Evolutionary conservation across 1,140 invertebrate species (phyloP).

Genomic region (Conus ventricosus): DNA sequence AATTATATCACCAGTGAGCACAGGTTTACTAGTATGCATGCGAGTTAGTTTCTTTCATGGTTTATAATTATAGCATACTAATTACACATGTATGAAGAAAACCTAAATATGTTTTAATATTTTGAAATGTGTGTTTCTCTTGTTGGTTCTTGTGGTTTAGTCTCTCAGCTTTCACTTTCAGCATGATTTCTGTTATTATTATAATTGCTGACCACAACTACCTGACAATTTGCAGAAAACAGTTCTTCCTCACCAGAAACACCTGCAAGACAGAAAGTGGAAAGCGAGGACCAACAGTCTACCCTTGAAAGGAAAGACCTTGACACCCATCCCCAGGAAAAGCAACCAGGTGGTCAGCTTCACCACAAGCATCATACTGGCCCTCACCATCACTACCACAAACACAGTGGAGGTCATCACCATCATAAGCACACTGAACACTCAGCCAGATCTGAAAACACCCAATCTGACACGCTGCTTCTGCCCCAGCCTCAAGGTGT

Average conservation of each 20-base stretch:
- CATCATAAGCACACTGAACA: conserved; percentile 37
- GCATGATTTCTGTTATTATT: no score
- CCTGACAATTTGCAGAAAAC: not conserved
- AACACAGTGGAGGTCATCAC: conserved; percentile 53
- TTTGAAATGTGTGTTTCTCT: no score
- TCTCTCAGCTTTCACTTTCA: no score
- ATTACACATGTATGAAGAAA: no score
- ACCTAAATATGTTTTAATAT: no score
- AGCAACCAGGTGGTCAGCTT: conserved; percentile 27
- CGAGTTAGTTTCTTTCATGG: no score
- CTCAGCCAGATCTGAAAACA: not conserved
- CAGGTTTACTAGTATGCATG: no score
- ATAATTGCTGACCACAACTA: no score
- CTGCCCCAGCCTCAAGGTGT: not conserved
- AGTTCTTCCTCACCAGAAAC: not conserved
- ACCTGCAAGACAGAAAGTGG: not conserved
- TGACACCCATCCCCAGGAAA: not conserved
- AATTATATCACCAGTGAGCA: no score
- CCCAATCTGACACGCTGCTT: not conserved
- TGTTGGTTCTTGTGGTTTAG: no score
- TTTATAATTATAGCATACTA: no score
- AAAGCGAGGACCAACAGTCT: not conserved
- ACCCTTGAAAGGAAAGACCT: not conserved
- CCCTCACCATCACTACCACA: conserved; percentile 53
- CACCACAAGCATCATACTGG: conserved; percentile 43